phyloP scores from a whole-genome alignment of 1,140 invertebrate species.

The Bombus fervidus region DNA sequence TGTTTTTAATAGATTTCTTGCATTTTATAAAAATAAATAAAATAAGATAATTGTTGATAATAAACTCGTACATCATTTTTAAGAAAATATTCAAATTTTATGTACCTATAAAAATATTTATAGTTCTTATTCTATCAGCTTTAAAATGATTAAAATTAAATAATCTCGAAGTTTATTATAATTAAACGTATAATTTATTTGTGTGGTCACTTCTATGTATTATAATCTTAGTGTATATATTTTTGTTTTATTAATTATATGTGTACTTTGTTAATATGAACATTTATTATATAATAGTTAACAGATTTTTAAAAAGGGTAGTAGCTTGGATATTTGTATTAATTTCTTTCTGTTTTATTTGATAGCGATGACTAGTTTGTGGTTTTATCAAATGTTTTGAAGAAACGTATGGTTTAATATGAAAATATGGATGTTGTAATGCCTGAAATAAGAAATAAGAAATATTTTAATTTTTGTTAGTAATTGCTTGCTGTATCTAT shows the following conservation, averaged over 20 bases:
- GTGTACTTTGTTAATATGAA: neutral
- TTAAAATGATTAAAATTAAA: neutral
- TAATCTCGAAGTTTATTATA: neutral
- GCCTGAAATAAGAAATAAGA: constrained; percentile 69
- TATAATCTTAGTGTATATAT: neutral
- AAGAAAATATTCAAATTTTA: neutral
- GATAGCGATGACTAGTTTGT: constrained; percentile 70
- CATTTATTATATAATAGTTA: constrained; percentile 53
- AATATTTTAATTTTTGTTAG: constrained; percentile 25
- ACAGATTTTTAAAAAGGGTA: constrained; percentile 73
- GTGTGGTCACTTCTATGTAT: neutral
- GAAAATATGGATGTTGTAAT: constrained; percentile 77
- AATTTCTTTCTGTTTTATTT: constrained; percentile 75
- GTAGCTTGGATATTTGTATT: constrained; percentile 68
- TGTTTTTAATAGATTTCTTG: constrained; percentile 89
- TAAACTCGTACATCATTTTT: neutral
- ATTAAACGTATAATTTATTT: neutral
- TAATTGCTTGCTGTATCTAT: constrained; percentile 7
- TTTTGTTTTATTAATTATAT: neutral
- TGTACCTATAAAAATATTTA: neutral
- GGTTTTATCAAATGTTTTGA: constrained; percentile 74
- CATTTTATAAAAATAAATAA: constrained; percentile 87
- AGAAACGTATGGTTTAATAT: constrained; percentile 74
- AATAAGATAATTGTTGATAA: constrained; percentile 14
- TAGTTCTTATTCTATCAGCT: neutral